Evolutionary conservation across 2,797 vertebrate genomes (phyloP).

Genomic region (Enteromius radiatus): DNA sequence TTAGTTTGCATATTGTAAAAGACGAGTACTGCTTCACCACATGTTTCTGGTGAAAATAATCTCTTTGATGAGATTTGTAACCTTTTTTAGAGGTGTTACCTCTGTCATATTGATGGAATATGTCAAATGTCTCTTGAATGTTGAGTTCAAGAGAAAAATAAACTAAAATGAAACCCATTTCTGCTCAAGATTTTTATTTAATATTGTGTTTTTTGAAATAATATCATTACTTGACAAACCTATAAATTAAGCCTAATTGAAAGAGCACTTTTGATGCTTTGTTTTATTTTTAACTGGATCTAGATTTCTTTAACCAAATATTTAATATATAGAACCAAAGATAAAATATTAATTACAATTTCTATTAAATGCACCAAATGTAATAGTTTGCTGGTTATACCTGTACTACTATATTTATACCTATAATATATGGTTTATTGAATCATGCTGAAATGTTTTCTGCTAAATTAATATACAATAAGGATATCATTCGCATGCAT

Average conservation of each 20-base stretch:
- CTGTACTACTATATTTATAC: background rate
- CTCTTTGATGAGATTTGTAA: background rate
- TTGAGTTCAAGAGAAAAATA: conserved; percentile 29
- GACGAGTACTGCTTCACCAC: conserved; percentile 2
- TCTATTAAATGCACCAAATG: background rate
- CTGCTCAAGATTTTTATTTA: background rate
- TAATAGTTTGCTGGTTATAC: background rate
- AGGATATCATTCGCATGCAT: background rate
- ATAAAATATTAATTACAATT: background rate
- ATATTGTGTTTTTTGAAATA: background rate
- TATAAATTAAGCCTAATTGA: background rate
- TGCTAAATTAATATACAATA: background rate
- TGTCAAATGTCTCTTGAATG: conserved; percentile 8
- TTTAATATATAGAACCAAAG: background rate
- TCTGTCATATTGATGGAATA: conserved; percentile 53
- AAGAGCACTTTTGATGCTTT: background rate
- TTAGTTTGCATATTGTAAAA: conserved; percentile 64
- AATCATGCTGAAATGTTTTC: background rate
- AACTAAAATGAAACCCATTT: background rate
- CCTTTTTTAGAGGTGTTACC: background rate
- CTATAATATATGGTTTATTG: background rate
- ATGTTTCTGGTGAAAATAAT: conserved; percentile 42
- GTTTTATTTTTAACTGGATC: background rate
- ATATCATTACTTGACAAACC: background rate
- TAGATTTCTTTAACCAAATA: background rate